Base-by-base conservation (phyloP, 1,140 invertebrate species). In the Coptotermes formosanus region DNA sequence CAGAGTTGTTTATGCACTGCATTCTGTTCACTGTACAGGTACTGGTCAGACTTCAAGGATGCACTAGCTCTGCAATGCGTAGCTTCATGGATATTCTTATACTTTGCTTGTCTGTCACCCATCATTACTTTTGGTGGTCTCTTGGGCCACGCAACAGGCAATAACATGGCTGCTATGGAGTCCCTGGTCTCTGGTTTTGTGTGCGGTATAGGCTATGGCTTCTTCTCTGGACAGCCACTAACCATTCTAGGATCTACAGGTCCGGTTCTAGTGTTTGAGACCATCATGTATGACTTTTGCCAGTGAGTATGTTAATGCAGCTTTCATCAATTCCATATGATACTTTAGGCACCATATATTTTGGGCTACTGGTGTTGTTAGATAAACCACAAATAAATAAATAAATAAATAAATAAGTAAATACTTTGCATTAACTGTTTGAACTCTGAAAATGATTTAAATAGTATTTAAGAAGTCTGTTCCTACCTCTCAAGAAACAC, bases 111-210 rank as follows among this genome's bases (percentile, higher is more conserved):
- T 91, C 93, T 99, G 25, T 99, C 99, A 0, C 99, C 99, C 2
- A 99, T 99, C 87, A 98, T 99, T 86, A 99, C 98, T 2, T 99
- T 99, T 90, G 98, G 98, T 84, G 99, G 98, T 23, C 92, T 99
- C 8, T 92, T 99, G 30, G 95, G 97, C 83, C 95, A 99, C 91
- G 98, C 98, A 8, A 99, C 99, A 0, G 96, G 96, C 48, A 97
- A 97, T 90, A 95, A 98, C 89, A 99, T 99, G 96, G 98, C 98
- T 7, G 98, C 98, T 0, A 98, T 99, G 95, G 99, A 99, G 91
- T 99, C 98, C 85, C 92, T 99, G 3, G 94, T 99, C 82, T 97
- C 98, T 81, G 98, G 98, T 85, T 98, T 98, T 89, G 95, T 99
- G 30, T 99, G 97, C 90, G 99, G 99, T 6, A 94, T 99, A 88